These are phyloP conservation scores for Eulimnadia texana DNA, from an alignment of 1,140 invertebrate species.

Conservation along the genomic window DNA sequence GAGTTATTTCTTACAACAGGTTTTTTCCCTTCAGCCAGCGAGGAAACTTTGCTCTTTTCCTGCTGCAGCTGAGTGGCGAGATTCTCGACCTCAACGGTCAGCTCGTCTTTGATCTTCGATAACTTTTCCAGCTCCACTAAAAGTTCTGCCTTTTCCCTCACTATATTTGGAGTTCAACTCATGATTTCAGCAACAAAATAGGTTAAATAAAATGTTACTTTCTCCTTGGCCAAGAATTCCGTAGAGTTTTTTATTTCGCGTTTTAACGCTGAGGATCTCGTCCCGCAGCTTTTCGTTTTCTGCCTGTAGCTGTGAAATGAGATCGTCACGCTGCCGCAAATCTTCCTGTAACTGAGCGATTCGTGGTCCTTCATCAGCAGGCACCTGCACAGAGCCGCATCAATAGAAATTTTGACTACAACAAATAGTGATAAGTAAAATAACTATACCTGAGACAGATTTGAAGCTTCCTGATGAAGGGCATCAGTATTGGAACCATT, in stretches of 20 bases:
- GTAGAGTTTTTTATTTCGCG: conserved; percentile 59
- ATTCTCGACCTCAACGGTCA: conserved; percentile 49
- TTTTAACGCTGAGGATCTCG: conserved; percentile 54
- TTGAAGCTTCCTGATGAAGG: too few relatives aligned
- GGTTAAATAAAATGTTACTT: conserved; percentile 41
- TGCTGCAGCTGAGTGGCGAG: conserved; percentile 59
- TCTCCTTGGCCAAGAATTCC: conserved; percentile 59
- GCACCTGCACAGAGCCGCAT: conserved; percentile 23
- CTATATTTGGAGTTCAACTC: conserved; percentile 30
- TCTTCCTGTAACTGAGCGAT: conserved; percentile 40
- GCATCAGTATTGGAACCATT: too few relatives aligned
- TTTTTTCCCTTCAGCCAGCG: conserved; percentile 40
- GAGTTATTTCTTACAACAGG: conserved; percentile 31
- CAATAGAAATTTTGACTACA: too few relatives aligned
- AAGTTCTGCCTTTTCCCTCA: conserved; percentile 62
- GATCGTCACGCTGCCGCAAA: conserved; percentile 46
- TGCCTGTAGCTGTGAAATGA: conserved; percentile 41
- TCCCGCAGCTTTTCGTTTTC: conserved; percentile 45
- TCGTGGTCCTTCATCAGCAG: conserved; percentile 27
- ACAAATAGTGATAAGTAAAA: conserved; percentile 1
- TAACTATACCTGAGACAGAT: not conserved
- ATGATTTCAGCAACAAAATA: conserved; percentile 19
- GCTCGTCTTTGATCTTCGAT: conserved; percentile 50
- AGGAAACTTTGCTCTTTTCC: conserved; percentile 55
- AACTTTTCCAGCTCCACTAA: conserved; percentile 56